These are phyloP conservation scores for Sisyra nigra DNA, from an alignment of 2,888 invertebrate species.

Conservation along the genomic window DNA sequence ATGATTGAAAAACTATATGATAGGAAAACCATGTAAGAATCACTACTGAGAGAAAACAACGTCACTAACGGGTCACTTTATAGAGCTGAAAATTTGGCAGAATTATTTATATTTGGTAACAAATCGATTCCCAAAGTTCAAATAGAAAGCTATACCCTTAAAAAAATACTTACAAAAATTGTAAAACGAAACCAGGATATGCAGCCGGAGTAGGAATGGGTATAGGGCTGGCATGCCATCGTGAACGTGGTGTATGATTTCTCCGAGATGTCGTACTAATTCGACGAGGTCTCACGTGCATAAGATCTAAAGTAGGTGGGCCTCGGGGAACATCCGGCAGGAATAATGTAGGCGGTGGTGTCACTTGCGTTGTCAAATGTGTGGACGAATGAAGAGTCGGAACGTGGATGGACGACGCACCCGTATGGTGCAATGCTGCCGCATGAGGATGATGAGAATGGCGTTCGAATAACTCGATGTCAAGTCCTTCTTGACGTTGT, in stretches of 20 bases:
- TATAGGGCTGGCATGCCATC: conserved; percentile 33
- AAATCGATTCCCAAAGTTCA: conserved; percentile 7
- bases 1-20: no score
- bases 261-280: conserved; percentile 20
- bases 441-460: conserved; percentile 17
- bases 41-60: no score
- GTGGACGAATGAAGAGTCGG: conserved; percentile 21
- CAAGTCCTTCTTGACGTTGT: conserved; percentile 24
- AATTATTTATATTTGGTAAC: not conserved
- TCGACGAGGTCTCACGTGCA: conserved; percentile 23
- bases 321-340: conserved; percentile 22
- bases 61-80: no score
- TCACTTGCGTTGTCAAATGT: conserved; percentile 28
- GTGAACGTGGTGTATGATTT: conserved; percentile 29
- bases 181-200: conserved; percentile 67
- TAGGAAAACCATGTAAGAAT: no score
- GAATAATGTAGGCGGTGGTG: conserved; percentile 27
- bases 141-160: not conserved
- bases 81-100: not conserved
- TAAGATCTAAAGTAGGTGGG: conserved; percentile 25
- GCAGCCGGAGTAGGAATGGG: conserved; percentile 32
- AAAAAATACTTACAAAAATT: conserved; percentile 47
- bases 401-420: conserved; percentile 8
- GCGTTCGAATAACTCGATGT: conserved; percentile 25
- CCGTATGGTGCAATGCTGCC: conserved; percentile 19